Evolutionary conservation across 1,140 invertebrate genomes (phyloP), one percentile per base, ranked within the genome.

Genomic region (Dendroctonus ponderosae): DNA sequence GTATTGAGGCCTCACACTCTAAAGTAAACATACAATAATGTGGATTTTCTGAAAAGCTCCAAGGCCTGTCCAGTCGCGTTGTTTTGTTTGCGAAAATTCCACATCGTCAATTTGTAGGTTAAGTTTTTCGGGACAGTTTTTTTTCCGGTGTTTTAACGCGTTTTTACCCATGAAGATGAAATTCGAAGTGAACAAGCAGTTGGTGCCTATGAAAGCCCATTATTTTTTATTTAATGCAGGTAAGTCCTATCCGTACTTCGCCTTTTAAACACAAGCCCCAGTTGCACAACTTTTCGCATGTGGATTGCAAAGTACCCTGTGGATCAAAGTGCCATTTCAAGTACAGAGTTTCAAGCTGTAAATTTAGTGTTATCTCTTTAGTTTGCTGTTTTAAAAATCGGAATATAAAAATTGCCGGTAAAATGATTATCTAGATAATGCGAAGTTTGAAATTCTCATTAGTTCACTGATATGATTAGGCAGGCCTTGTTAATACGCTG

Each of bases 141-240:
- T 26, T 26, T 26, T 26, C 26, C 26, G 44, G 44, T 46, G 44
- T 46, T 46, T 46, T 12, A 46, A 46, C 3, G 44, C 44, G 12
- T 46, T 46, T 26, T 26, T 26, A 26, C 26, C 26, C 8, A 67
- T 72, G 41, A 73, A 69, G 70, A 67, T 69, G 62, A 58, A 61
- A 59, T 51, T 71, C 44, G 81, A 80, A 68, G 77, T 94, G 40
- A 88, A 94, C 76, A 87, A 85, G 75, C 85, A 89, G 44, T 79
- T 94, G 44, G 74, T 93, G 71, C 91, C 92, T 46, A 88, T 95
- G 75, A 96, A 96, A 77, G 88, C 86, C 3, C 92, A 93, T 80
- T 96, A 89, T 78, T 94, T 96, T 78, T 80, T 94, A 12, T 93
- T 87, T 70, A 92, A 93, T 85, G 92, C 90, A 75, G 93, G 93